Base-by-base conservation (phyloP, 64 coral and sea anemone species). In the Montipora efflorescens region DNA sequence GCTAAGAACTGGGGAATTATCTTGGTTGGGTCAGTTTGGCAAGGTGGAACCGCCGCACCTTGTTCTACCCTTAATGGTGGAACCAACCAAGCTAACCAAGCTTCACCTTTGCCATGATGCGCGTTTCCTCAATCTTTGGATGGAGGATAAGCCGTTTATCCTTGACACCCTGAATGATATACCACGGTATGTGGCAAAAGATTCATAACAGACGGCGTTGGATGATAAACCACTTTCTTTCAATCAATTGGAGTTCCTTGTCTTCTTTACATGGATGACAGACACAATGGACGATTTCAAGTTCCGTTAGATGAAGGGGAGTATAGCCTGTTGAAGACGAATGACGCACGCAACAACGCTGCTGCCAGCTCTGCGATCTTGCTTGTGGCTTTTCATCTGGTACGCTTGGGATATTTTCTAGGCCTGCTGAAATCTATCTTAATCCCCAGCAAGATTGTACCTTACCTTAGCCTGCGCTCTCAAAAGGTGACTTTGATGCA, bases 371-470 rank as follows among this genome's bases (percentile, higher is more conserved):
- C 76, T 74, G 92, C 52, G 8, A 82, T 90, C 47, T 95, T 51
- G 19, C 71, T 88, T 0, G 78, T 94, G 5, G 44, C 75, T 16
- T 94, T 73, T 80, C 47, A 94, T 62, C 43, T 91, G 21, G 43
- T 95, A 6, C 69, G 59, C 7, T 47, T 95, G 75, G 89, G 89
- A 3, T 91, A 95, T 69, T 80, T 87, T 51, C 79, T 95, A 5
- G 80, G 68, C 50, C 46, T 95, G 23, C 16, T 51, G 19, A 95
- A 91, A 45, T 91, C 88, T 14, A 87, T 76, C 22, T 71, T 90
- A 43, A 90, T 48, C 46, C 79, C 88, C 7, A 15, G n/a, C 9
- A 95, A 83, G 47, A 58, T 58, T 58, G 88, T 77, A 16, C 55
- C 87, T 18, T 95, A 87, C 47, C 59, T 91, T 12, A 79, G 88